Base-by-base conservation (phyloP, 2,797 vertebrate species). In the Lepus oiostolus region DNA sequence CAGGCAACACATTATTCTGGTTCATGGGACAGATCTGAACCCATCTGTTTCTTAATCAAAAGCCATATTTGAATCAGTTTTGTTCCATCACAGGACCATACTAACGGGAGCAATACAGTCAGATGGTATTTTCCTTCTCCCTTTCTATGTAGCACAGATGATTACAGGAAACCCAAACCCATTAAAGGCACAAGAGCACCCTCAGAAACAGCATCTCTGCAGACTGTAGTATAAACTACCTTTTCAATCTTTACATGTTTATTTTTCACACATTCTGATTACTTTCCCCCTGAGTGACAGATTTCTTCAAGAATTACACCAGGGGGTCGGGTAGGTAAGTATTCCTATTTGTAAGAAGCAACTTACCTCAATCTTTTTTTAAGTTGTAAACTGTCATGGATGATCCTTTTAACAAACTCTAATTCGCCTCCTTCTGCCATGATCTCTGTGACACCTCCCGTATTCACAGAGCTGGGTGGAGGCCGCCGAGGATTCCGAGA, bases 401-500 rank as follows among this genome's bases (percentile, higher is more conserved):
- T 99, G 98, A 99, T 99, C 98, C 99, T 99, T 98, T 99, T 99
- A 94, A 99, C 99, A 98, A 99, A 99, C 98, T 99, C 99, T 90
- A 99, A 98, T 95, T 99, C 99, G 35, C 99, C 99, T 1, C 99
- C 99, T 97, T 99, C 99, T 11, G 99, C 99, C 99, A 99, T 99
- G 97, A 99, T 99, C 98, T 99, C 99, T 14, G 99, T 99, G 97
- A 99, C 99, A 4, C 99, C 99, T 32, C 99, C 99, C 1, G 99
- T 99, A 98, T 99, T 99, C 90, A 99, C 98, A 13, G 99, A 99
- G 93, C 99, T 99, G 94, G 99, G 99, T 88, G 99, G 99, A 38
- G 99, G 99, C 65, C 99, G 99, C 30, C 99, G 99, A 5, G 99
- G 99, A 98, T 99, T 99, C 97, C 99, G 99, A 75, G 99, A 99